Evolutionary conservation across 2,888 invertebrate species (phyloP), one percentile per base, ranked within the genome.

Genomic region (Melinaea marsaeus): DNA sequence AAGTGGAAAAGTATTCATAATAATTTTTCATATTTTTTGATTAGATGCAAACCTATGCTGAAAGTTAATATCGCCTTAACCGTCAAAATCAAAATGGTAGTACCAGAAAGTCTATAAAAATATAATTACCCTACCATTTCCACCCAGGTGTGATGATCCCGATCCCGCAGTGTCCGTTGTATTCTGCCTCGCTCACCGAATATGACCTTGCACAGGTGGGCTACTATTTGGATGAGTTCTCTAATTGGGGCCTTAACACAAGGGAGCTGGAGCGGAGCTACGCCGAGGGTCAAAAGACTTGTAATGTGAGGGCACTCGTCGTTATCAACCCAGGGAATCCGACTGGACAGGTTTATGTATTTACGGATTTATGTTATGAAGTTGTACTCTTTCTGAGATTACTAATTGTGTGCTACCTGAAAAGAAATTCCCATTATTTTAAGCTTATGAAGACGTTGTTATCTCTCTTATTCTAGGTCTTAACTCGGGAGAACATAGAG

Each of bases 271-370:
- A 97, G 81, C 92, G 98, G 55, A 81, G 98, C 0, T 82, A 94
- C 48, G 80, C 82, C 0, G 96, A 95, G 73, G 93, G 94, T 0
- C 91, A 89, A 69, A 86, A 90, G 66, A 73, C 71, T 0, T 94
- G 93, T 81, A 91, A 92, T 66, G 97, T 98, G 0, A 92, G 98
- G 56, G 98, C 95, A 0, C 88, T 99, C 61, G 98, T 97, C 47
- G 93, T 99, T 65, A 99, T 99, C 78, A 99, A 99, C 91, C 99
- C 99, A 0, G 99, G 99, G 58, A 99, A 99, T 89, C 99, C 99
- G 13, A 99, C 99, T 5, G 99, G 98, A 4, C 95, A 95, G 88
- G 89, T 87, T 63, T 0, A 51, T 5, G n/a, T 2, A 11, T 22
- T 22, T 13, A 42, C 13, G 13, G 22, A 46, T n/a, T 4, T n/a